Conservation (phyloP, 2,888 invertebrate genomes). For the Agonopterix alstromeriana region DNA sequence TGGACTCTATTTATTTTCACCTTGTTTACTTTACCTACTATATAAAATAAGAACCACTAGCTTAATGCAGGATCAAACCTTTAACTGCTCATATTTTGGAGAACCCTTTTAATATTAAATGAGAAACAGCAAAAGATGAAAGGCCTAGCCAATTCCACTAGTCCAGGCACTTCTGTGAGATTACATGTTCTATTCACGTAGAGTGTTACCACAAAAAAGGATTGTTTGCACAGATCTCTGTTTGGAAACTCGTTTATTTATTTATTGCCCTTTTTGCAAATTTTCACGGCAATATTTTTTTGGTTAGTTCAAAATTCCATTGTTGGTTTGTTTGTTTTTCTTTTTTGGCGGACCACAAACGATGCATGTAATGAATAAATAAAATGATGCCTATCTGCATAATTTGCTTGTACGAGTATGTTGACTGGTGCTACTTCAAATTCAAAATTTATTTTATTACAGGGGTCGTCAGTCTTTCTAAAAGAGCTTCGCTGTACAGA, state of each 20-base stretch:
- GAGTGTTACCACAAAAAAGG: constrained; percentile 9
- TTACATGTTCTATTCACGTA: not conserved
- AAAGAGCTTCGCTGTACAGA: too few species aligned
- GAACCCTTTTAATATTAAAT: too few species aligned
- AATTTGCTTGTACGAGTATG: constrained; percentile 10
- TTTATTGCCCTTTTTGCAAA: constrained; percentile 9
- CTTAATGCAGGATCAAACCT: too few species aligned
- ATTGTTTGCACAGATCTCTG: constrained; percentile 11
- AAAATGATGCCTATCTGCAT: constrained; percentile 18
- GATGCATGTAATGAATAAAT: constrained; percentile 36
- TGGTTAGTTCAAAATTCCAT: constrained; percentile 14
- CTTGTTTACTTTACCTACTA: too few species aligned
- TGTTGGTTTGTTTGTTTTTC: constrained; percentile 21
- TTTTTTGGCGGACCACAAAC: constrained; percentile 17
- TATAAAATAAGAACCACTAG: too few species aligned
- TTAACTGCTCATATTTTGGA: too few species aligned
- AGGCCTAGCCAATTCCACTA: too few species aligned
- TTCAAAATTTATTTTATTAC: too few species aligned
- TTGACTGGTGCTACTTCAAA: not conserved
- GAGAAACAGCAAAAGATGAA: too few species aligned
- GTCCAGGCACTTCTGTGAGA: not conserved
- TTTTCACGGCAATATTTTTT: constrained; percentile 15
- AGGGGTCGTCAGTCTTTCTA: too few species aligned
- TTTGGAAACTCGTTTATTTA: constrained; percentile 10
- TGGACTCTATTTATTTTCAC: too few species aligned